phyloP scores from a whole-genome alignment of 2,113 vertebrate genomes.

The Neogale vison region DNA sequence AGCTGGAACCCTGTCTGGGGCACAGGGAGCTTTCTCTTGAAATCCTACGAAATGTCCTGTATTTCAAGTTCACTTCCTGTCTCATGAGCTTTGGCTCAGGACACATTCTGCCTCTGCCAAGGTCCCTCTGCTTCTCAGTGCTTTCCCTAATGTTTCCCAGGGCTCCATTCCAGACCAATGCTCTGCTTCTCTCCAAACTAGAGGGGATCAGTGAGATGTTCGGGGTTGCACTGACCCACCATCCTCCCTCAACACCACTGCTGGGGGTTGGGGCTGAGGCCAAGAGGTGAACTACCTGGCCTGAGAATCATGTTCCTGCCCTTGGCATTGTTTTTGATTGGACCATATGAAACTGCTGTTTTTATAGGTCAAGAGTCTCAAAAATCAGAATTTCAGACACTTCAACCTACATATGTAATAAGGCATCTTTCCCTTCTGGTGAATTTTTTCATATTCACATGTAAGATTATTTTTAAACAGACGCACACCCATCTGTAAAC shows the following conservation, averaged over 20 bases:
- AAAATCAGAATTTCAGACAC: no score
- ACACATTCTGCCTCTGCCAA: not conserved
- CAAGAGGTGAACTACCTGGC: not conserved
- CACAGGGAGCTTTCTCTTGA: not conserved
- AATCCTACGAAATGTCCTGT: not conserved
- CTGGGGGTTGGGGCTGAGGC: not conserved
- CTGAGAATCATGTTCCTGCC: not conserved
- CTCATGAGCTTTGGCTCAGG: not conserved
- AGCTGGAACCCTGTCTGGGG: not conserved
- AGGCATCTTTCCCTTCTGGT: not conserved
- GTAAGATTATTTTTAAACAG: not conserved
- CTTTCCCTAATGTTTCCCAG: no score
- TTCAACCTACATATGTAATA: not conserved
- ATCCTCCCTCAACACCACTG: no score
- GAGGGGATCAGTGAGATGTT: not conserved
- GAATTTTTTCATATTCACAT: fast-evolving
- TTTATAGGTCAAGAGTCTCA: not conserved
- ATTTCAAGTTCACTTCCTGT: no score
- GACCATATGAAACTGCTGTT: not conserved
- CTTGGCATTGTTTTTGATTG: not conserved
- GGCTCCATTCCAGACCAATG: not conserved
- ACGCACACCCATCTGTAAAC: fast-evolving
- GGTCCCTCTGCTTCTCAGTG: not conserved
- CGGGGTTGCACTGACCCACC: not conserved
- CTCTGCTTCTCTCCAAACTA: not conserved